phyloP scores from a whole-genome alignment of 2,797 vertebrate species.

The Alauda arvensis region DNA sequence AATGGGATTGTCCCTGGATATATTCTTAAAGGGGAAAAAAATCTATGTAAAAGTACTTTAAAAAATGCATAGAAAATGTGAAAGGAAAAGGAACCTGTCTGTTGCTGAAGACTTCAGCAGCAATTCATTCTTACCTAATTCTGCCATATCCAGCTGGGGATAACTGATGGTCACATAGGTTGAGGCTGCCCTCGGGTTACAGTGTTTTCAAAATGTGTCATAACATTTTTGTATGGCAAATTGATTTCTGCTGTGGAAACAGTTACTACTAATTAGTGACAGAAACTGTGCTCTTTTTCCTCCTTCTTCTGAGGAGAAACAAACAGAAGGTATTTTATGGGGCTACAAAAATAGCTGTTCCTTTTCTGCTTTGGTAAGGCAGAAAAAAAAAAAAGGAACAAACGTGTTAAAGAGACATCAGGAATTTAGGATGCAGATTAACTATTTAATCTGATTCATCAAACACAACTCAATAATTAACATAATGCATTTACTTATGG shows the following conservation, averaged over 20 bases:
- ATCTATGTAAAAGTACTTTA: neutral
- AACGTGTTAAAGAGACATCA: neutral
- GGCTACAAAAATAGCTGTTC: constrained; percentile 17
- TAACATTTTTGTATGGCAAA: neutral
- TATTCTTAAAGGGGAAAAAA: neutral
- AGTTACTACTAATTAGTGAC: constrained; percentile 1
- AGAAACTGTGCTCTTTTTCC: neutral
- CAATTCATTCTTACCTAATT: neutral
- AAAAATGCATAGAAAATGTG: neutral
- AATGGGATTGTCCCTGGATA: neutral
- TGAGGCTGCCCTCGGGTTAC: neutral
- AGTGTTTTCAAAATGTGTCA: neutral
- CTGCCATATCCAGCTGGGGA: neutral
- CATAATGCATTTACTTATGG: neutral
- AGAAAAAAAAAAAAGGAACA: neutral
- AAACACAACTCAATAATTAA: neutral
- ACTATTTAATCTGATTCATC: neutral
- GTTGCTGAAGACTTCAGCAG: neutral
- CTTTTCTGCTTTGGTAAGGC: constrained; percentile 3
- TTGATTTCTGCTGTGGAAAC: neutral
- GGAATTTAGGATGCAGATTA: neutral
- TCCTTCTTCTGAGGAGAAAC: neutral
- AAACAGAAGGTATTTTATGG: neutral
- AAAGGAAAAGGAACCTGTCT: neutral
- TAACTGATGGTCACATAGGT: neutral